These are phyloP conservation scores for Drosophila anceps DNA, from an alignment of 2,888 invertebrate species.

Conservation along the genomic window DNA sequence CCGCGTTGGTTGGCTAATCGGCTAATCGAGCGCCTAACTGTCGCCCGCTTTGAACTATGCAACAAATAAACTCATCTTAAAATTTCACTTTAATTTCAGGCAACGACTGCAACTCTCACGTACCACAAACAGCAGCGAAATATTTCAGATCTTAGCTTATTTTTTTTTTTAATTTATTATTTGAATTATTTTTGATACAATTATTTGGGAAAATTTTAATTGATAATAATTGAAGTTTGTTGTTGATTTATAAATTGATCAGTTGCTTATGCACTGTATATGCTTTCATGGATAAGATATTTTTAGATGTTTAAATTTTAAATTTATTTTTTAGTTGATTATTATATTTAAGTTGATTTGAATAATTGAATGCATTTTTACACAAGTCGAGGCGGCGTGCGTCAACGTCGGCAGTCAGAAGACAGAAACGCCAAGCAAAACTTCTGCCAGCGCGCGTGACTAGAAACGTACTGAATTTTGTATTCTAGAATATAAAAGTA, in stretches of 20 bases:
- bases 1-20: conserved; percentile 67
- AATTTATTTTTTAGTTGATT: conserved; percentile 27
- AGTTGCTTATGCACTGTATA: conserved; percentile 60
- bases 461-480: conserved; percentile 83
- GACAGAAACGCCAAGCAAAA: conserved; percentile 79
- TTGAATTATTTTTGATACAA: conserved; percentile 15
- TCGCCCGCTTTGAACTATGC: conserved; percentile 39
- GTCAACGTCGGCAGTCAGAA: conserved; percentile 68
- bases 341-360: conserved; percentile 49
- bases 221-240: conserved; percentile 21
- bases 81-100: conserved; percentile 35
- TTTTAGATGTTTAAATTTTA: conserved; percentile 16
- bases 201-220: conserved; percentile 25
- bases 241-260: conserved; percentile 25
- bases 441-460: conserved; percentile 83
- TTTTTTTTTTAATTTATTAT: conserved; percentile 15
- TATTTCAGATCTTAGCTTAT: conserved; percentile 45
- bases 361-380: conserved; percentile 65
- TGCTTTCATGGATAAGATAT: conserved; percentile 31
- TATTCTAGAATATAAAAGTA: conserved; percentile 72
- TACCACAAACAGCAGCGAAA: conserved; percentile 72
- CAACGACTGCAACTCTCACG: conserved; percentile 55
- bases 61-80: conserved; percentile 43
- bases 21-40: conserved; percentile 62
- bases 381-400: conserved; percentile 74